Conservation (phyloP, 2,797 vertebrate genomes). For the Luscinia megarhynchos region DNA sequence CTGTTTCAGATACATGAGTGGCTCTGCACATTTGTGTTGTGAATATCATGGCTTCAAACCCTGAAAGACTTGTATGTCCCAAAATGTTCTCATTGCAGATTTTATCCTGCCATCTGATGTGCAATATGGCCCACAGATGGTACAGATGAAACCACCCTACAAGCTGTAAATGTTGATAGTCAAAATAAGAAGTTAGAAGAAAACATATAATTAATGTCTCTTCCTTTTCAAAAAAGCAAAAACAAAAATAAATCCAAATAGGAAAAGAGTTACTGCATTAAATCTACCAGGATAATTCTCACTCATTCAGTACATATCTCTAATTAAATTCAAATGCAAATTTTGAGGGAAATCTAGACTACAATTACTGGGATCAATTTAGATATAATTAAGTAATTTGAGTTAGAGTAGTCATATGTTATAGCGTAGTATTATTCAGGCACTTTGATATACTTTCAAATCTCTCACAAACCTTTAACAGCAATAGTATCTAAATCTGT, state of each 20-base stretch:
- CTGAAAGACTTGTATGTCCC: slow-evolving; percentile 13
- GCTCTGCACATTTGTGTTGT: background rate
- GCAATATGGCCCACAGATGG: slow-evolving; percentile 60
- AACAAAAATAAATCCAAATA: background rate
- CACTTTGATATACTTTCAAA: background rate
- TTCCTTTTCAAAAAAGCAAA: slow-evolving; percentile 18
- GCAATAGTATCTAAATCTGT: background rate
- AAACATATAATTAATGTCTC: slow-evolving; percentile 5
- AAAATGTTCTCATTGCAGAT: background rate
- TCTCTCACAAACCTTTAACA: background rate
- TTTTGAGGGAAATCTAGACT: background rate
- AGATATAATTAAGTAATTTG: background rate
- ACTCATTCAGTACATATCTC: background rate
- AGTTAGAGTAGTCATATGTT: background rate
- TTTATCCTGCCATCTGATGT: slow-evolving; percentile 58
- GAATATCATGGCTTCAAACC: slow-evolving; percentile 15
- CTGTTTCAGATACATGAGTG: slow-evolving; percentile 21
- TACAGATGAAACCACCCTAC: background rate
- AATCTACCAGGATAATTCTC: background rate
- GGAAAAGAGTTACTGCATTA: background rate
- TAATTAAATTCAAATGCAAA: background rate
- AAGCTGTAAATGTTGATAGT: slow-evolving; percentile 37
- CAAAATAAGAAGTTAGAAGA: slow-evolving; percentile 46
- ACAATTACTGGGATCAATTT: background rate
- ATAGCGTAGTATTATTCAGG: background rate